Base-by-base conservation (phyloP, 64 coral and sea anemone species). In the Montipora capricornis region DNA sequence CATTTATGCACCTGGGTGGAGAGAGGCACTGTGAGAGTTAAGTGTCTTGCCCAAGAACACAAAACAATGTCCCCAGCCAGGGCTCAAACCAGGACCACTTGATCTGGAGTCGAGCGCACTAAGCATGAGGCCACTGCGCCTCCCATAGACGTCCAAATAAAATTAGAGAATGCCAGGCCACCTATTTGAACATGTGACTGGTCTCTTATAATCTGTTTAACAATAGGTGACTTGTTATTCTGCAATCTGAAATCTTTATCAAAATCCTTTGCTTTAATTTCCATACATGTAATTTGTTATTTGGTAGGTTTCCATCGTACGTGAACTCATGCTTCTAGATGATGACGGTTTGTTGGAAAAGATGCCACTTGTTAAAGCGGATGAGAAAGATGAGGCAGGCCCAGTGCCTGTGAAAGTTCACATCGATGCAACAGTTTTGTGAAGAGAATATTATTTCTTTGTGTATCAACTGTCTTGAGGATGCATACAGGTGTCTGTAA, bases 371-470 rank as follows among this genome's bases (percentile, higher is more conserved):
- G 26, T 94, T 7, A 97, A 89, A 84, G 81, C 29, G 13, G 93
- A 97, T 13, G 96, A 97, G 47, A 85, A 26, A 13, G 88, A 90
- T 3, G 93, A 95, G 11, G 93, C 89, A 19, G 93, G 89, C 13
- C 96, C 96, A 4, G 79, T 97, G 20, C 96, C 93, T 47, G 60
- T 97, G 4, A 97, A 97, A 87, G 89, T 97, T 48, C 87, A 92
- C 45, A 92, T 97, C 9, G 88, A 93, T 74, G 95, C 95, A 16
- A 92, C 95, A 58, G 45, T 75, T 13, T 83, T 97, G 82, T 97
- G 57, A 89, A 26, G 57, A 44, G 68, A 44, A 78, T 47, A 29
- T 29, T 29, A 29, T 29, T 29, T 29, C 29, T 29, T 29, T 29
- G 29, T 29, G 29, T 29, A 29, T 29, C 29, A 16, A 48, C 75